Evolutionary conservation across 2,113 vertebrate species (phyloP).

Genomic region (Ifrita kowaldi): DNA sequence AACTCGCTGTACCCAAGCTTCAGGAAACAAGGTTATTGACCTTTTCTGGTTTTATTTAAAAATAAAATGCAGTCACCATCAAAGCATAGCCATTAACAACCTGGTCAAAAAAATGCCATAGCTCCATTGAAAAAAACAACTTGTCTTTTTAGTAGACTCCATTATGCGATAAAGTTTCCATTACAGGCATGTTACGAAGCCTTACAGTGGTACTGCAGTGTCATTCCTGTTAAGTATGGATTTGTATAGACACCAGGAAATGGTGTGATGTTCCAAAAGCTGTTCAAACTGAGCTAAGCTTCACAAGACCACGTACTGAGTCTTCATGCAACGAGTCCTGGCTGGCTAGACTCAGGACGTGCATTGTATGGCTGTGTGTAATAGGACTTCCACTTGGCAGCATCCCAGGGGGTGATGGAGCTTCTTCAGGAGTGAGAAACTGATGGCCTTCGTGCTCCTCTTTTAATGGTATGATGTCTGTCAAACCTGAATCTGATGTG

Average conservation of each 20-base stretch:
- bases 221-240: background rate
- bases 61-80: slow-evolving; percentile 24
- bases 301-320: slow-evolving; percentile 92
- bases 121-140: slow-evolving; percentile 30
- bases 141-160: slow-evolving; percentile 42
- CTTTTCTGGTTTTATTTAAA: background rate
- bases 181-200: slow-evolving; percentile 31
- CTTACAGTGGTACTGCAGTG: slow-evolving; percentile 54
- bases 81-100: slow-evolving; percentile 3
- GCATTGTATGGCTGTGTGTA: slow-evolving; percentile 85
- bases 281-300: slow-evolving; percentile 95
- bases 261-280: background rate
- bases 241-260: background rate
- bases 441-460: slow-evolving; percentile 83
- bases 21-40: slow-evolving; percentile 27
- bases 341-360: slow-evolving; percentile 88
- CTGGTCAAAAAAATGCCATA: slow-evolving; percentile 7
- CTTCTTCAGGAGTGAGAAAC: slow-evolving; percentile 92
- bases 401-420: slow-evolving; percentile 87
- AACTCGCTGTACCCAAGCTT: slow-evolving; percentile 11
- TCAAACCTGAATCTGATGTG: slow-evolving; percentile 76
- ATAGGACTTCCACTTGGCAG: slow-evolving; percentile 84
- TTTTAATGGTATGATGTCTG: slow-evolving; percentile 84
- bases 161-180: background rate
- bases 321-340: slow-evolving; percentile 96